A percentile compares a stretch with the other conserved stretches of the same genome.
phyloP scores from a whole-genome alignment of 92 coral and sea anemone species.

The Umimayanthus chanpuru region DNA sequence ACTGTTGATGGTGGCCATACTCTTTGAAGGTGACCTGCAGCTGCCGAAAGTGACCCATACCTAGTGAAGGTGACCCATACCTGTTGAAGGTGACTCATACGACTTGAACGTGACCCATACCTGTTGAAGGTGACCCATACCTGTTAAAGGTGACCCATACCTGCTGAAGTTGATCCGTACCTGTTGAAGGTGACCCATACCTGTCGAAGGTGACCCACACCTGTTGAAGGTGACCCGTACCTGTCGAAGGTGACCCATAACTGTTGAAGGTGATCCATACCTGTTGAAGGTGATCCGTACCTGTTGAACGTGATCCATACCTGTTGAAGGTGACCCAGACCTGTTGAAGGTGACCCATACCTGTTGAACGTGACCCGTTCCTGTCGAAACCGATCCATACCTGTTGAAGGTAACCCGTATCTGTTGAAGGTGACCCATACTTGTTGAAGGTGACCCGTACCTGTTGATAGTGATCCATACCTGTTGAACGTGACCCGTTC shows the following conservation, averaged over 20 bases:
- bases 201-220: too few relatives aligned
- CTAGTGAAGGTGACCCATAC: neutral
- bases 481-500: neutral
- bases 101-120: neutral
- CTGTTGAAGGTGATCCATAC: too few relatives aligned
- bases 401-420: neutral
- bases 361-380: constrained; percentile 37
- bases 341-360: constrained; percentile 33
- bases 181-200: neutral
- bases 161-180: neutral
- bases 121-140: neutral
- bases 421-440: neutral
- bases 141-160: neutral
- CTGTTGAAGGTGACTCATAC: neutral
- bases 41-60: neutral
- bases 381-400: neutral
- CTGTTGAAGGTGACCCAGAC: neutral
- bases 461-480: neutral
- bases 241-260: too few relatives aligned
- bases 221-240: too few relatives aligned
- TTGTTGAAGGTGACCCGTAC: neutral
- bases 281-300: neutral
- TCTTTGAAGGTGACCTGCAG: neutral
- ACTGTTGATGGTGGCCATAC: neutral
- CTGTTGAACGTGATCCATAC: neutral